These are phyloP conservation scores for Diarsia mendica DNA, from an alignment of 2,888 invertebrate genomes.

Conservation along the genomic window DNA sequence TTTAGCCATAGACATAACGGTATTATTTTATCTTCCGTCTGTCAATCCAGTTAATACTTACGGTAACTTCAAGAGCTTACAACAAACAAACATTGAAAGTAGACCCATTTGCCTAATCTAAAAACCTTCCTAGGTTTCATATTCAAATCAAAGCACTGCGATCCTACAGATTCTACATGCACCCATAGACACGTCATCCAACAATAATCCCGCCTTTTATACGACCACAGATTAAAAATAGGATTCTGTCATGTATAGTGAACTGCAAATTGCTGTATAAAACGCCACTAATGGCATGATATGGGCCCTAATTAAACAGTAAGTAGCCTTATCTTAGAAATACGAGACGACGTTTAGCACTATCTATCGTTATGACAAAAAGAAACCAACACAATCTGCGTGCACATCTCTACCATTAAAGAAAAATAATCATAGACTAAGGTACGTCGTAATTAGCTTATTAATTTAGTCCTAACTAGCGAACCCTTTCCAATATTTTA, in stretches of 20 bases:
- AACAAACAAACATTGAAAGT: neutral
- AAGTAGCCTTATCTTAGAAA: slow-evolving; percentile 56
- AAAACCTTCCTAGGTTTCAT: slow-evolving; percentile 35
- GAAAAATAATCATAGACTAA: slow-evolving; percentile 44
- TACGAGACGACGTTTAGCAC: slow-evolving; percentile 41
- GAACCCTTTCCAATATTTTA: slow-evolving; percentile 48
- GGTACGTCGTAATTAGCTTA: slow-evolving; percentile 46
- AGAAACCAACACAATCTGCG: slow-evolving; percentile 46
- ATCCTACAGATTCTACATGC: slow-evolving; percentile 21
- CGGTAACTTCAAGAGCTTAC: slow-evolving; percentile 17
- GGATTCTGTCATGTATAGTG: slow-evolving; percentile 48
- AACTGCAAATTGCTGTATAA: slow-evolving; percentile 58
- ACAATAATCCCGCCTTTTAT: slow-evolving; percentile 53
- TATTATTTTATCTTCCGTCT: neutral
- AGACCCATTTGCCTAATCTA: slow-evolving; percentile 24
- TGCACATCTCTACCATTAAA: slow-evolving; percentile 52
- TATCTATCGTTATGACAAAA: slow-evolving; percentile 51
- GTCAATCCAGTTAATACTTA: slow-evolving; percentile 17
- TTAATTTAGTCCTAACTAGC: slow-evolving; percentile 46
- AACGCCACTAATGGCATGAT: slow-evolving; percentile 50
- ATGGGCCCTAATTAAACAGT: slow-evolving; percentile 61
- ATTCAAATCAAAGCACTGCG: slow-evolving; percentile 48
- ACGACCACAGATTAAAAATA: slow-evolving; percentile 60
- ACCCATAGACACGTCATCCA: slow-evolving; percentile 51
- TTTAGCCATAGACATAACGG: neutral